Evolutionary conservation across 1,140 invertebrate genomes (phyloP), one percentile per base, ranked within the genome.

Genomic region (Halyomorpha halys): DNA sequence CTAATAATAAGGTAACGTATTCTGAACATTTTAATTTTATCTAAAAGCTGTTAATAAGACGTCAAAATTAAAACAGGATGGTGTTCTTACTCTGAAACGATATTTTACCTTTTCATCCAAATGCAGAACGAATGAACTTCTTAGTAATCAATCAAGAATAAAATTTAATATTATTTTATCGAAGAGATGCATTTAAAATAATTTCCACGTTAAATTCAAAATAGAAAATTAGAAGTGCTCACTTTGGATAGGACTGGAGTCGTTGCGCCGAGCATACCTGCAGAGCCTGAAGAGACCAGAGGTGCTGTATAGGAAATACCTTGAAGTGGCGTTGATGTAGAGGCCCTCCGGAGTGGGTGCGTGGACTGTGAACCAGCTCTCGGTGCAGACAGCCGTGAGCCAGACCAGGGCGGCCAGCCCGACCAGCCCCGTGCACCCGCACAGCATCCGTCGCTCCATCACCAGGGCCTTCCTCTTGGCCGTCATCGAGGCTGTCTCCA

Each of bases 221-320:
- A 30, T 8, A 39, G 4, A 39, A 11, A n/a, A 18, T 18, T 19
- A 16, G 6, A 3, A 15, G 21, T 56, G 14, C 53, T 56, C 23
- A 56, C 53, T 56, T 19, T 23, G 19, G 23, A 56, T 21, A 16
- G 53, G 18, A 25, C 23, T 23, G 14, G 53, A 56, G 2, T 23
- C 23, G 53, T 56, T 56, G 14, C 23, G 18, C 3, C 53, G 27
- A 16, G 62, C 66, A 19, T 49, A 66, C 63, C 69, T 71, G 69
- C 86, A 89, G 47, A 82, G 81, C 54, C 80, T 78, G 84, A 86
- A 88, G 1, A 89, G 75, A 0, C 86, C 86, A 11, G 81, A 81
- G 65, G 86, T 77, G 63, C 80, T 82, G 61, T 73, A 76, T 64
- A 85, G 74, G 59, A 84, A 80, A 68, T 79, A 83, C n/a, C 77